A percentile compares a stretch with the other conserved stretches of the same genome.
These are phyloP conservation scores for Dendrocincla tyrannina DNA, from an alignment of 2,797 vertebrate species.

Conservation along the genomic window DNA sequence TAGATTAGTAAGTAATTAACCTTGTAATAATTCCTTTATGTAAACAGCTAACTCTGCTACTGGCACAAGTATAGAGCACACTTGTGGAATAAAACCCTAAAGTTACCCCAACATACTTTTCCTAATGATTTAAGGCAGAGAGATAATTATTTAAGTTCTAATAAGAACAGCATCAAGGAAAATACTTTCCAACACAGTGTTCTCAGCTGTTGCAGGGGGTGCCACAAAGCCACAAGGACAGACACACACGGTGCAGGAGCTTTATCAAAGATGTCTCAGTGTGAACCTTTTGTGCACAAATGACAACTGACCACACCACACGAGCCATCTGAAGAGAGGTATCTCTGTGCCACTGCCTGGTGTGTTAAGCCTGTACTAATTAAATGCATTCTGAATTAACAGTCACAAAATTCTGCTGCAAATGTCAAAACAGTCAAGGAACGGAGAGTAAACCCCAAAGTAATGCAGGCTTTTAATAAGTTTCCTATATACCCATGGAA, in stretches of 20 bases:
- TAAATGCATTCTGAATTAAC: background rate
- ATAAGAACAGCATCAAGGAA: background rate
- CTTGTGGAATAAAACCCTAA: background rate
- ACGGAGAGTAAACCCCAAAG: background rate
- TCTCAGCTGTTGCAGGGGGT: background rate
- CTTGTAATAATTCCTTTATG: background rate
- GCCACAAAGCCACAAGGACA: background rate
- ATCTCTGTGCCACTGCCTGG: background rate
- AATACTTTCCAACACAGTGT: background rate
- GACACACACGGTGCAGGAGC: background rate
- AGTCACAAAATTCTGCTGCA: background rate
- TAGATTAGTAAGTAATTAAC: background rate
- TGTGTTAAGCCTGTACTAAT: background rate
- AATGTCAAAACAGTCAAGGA: background rate
- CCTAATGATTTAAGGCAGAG: background rate
- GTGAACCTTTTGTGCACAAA: background rate
- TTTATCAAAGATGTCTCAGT: background rate
- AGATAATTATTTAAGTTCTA: background rate
- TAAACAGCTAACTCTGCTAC: background rate
- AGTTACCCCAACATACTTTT: background rate
- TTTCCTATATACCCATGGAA: background rate
- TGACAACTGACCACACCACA: fast-evolving
- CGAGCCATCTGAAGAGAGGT: fast-evolving
- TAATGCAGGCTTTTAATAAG: background rate
- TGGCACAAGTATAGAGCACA: background rate